These are phyloP conservation scores for Chloroceryle amazona DNA, from an alignment of 2,797 vertebrate genomes.

Conservation along the genomic window DNA sequence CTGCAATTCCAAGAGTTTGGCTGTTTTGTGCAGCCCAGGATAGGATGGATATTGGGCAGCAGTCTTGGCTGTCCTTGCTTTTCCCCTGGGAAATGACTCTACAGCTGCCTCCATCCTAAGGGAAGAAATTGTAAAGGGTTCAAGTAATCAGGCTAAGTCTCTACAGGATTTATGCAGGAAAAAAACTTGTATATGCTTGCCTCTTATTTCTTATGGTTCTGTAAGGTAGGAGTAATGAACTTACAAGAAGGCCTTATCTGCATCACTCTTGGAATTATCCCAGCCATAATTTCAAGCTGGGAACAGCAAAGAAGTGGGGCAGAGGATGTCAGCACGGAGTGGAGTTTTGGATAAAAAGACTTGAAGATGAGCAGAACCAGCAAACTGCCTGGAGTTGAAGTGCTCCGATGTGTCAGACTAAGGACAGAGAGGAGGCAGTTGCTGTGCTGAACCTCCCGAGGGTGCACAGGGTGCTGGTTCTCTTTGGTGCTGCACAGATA, in stretches of 20 bases:
- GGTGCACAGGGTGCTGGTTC: neutral
- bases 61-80: neutral
- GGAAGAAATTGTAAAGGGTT: neutral
- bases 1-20: neutral
- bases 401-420: neutral
- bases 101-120: neutral
- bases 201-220: neutral
- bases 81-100: neutral
- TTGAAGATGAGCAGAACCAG: neutral
- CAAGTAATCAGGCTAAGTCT: neutral
- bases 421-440: neutral
- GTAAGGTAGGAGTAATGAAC: neutral
- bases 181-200: neutral
- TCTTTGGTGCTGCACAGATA: neutral
- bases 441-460: neutral
- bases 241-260: neutral
- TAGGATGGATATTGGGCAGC: neutral
- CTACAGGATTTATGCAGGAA: neutral
- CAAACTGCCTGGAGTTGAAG: neutral
- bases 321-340: neutral
- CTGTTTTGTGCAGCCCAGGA: neutral
- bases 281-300: neutral
- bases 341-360: neutral
- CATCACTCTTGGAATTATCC: neutral
- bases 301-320: neutral